These are phyloP conservation scores for Apis laboriosa DNA, from an alignment of 1,140 invertebrate genomes.

Conservation along the genomic window DNA sequence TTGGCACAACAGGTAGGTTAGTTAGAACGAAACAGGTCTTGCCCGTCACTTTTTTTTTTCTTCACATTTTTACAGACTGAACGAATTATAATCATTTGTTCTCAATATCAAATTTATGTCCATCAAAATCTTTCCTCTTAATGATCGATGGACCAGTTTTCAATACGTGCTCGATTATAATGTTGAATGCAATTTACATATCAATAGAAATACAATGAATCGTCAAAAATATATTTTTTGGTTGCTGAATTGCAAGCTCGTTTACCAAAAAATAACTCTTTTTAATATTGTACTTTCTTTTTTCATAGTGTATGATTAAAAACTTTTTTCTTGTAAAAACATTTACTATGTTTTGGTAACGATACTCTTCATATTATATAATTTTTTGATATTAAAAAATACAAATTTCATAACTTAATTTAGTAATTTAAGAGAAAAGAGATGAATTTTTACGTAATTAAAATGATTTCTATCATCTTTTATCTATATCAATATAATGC, in stretches of 20 bases:
- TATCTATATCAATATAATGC: not conserved
- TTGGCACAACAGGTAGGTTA: constrained; percentile 71
- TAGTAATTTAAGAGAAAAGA: not conserved
- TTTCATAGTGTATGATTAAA: not conserved
- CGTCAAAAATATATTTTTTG: constrained; percentile 36
- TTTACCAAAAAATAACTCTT: constrained; percentile 4
- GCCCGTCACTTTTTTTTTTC: constrained; percentile 1
- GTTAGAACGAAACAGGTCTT: constrained; percentile 42
- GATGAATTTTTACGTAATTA: not conserved
- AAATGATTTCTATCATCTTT: not conserved
- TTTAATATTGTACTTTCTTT: not conserved
- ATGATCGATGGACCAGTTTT: constrained; percentile 16
- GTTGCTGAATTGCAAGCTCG: constrained; percentile 1
- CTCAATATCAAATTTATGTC: not conserved
- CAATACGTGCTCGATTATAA: not conserved
- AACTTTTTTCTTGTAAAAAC: not conserved
- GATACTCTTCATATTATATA: not conserved
- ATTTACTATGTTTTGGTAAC: not conserved
- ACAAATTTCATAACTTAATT: not conserved
- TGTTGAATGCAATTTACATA: constrained; percentile 33
- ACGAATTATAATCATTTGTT: constrained; percentile 27
- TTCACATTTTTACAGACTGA: not conserved
- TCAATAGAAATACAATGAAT: constrained; percentile 41
- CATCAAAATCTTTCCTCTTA: constrained; percentile 3
- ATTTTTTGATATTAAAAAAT: not conserved